Evolutionary conservation across 2,113 vertebrate genomes (phyloP).

Genomic region (Daphoenositta chrysoptera): DNA sequence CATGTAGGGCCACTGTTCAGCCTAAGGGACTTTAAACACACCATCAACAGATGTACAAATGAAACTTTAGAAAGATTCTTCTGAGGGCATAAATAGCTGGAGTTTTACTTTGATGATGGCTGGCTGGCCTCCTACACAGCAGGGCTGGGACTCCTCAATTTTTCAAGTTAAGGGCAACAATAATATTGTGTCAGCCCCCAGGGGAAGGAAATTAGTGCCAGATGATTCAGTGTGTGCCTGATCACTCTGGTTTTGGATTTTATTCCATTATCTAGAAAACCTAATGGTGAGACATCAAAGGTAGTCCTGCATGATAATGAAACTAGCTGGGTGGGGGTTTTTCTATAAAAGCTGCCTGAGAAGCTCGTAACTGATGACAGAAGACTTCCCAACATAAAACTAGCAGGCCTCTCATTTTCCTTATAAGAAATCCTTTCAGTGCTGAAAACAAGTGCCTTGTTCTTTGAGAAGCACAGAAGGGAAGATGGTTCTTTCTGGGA

Average conservation of each 20-base stretch:
- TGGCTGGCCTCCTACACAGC: slow-evolving; percentile 1
- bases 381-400: background rate
- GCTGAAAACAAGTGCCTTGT: background rate
- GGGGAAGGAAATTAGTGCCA: slow-evolving; percentile 20
- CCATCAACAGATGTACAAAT: slow-evolving; percentile 5
- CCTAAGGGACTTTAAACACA: slow-evolving; percentile 5
- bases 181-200: background rate
- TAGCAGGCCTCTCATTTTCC: background rate
- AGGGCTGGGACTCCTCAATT: background rate
- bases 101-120: slow-evolving; percentile 7
- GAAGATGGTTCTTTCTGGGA: background rate
- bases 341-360: background rate
- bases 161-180: background rate
- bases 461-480: background rate
- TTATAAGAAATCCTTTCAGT: background rate
- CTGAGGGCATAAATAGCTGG: background rate
- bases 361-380: background rate
- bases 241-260: background rate
- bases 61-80: background rate
- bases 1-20: background rate
- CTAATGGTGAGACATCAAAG: slow-evolving; percentile 6
- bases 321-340: background rate
- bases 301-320: background rate
- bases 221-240: background rate
- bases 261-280: background rate